A percentile compares a stretch with the other conserved stretches of the same genome.
These are phyloP conservation scores for Chouioia cunea DNA, from an alignment of 2,888 invertebrate species.

Conservation along the genomic window DNA sequence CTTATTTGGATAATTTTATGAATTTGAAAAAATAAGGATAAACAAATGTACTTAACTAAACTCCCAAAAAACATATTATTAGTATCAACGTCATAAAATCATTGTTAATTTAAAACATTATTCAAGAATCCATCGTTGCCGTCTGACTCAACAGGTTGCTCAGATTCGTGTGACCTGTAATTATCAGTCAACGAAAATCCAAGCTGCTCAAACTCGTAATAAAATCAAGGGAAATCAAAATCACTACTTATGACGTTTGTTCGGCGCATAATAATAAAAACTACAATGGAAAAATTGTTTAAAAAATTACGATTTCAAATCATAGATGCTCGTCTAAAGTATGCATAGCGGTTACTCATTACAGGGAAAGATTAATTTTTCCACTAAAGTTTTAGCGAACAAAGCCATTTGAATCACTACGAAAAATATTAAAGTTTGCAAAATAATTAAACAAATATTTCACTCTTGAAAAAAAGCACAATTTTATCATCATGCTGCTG, in stretches of 20 bases:
- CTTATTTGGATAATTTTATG: no score
- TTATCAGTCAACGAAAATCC: slow-evolving; percentile 5
- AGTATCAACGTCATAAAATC: no score
- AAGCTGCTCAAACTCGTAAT: slow-evolving; percentile 12
- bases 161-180: background rate
- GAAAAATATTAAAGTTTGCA: slow-evolving; percentile 22
- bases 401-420: slow-evolving; percentile 32
- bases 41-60: no score
- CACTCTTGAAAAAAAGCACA: slow-evolving; percentile 42
- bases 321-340: slow-evolving; percentile 1
- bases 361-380: slow-evolving; percentile 1
- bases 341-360: background rate
- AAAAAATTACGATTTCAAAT: background rate
- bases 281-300: slow-evolving; percentile 14
- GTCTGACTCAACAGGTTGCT: no score
- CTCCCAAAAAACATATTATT: no score
- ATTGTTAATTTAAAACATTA: no score
- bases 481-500: slow-evolving; percentile 42
- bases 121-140: no score
- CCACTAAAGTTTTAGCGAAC: slow-evolving; percentile 19
- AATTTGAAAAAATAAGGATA: no score
- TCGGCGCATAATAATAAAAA: slow-evolving; percentile 13
- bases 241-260: background rate
- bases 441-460: slow-evolving; percentile 20
- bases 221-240: slow-evolving; percentile 8